A percentile compares a stretch with the other conserved stretches of the same genome.
Evolutionary conservation across 1,140 invertebrate species (phyloP).

Genomic region (Solen grandis): DNA sequence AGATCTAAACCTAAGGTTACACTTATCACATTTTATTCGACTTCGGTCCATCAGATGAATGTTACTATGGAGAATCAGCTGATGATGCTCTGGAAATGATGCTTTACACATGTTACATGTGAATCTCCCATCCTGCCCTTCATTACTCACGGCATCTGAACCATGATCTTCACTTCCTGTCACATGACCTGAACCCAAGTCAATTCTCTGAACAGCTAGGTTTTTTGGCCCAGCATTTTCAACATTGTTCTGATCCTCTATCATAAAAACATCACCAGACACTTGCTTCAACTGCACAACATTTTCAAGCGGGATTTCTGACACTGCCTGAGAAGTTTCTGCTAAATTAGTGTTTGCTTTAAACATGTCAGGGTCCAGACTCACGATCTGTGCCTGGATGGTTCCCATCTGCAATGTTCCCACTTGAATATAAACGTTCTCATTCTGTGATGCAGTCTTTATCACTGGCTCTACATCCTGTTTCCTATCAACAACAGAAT

Average conservation of each 20-base stretch:
- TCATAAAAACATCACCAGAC: neutral
- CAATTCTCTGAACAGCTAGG: no score
- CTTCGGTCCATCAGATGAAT: conserved; percentile 97
- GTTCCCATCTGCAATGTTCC: no score
- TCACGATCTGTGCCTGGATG: conserved; percentile 44
- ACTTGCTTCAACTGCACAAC: conserved; percentile 28
- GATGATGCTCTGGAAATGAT: conserved; percentile 93
- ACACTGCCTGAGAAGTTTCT: neutral
- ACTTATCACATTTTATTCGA: conserved; percentile 85
- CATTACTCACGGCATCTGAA: neutral
- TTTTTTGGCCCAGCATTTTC: no score
- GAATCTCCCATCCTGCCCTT: conserved; percentile 43
- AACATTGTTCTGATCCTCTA: no score
- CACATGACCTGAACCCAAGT: neutral
- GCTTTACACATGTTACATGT: conserved; percentile 95
- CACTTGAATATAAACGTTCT: no score
- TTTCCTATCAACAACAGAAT: neutral
- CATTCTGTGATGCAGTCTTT: neutral
- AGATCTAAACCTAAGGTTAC: conserved; percentile 82
- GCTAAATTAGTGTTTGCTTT: neutral
- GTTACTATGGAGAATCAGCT: conserved; percentile 95
- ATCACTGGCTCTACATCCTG: neutral
- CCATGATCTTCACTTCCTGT: conserved; percentile 29
- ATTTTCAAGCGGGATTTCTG: conserved; percentile 10
- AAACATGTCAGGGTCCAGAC: conserved; percentile 44